phyloP scores from a whole-genome alignment of 2,113 vertebrate species.

The Athene cunicularia region DNA sequence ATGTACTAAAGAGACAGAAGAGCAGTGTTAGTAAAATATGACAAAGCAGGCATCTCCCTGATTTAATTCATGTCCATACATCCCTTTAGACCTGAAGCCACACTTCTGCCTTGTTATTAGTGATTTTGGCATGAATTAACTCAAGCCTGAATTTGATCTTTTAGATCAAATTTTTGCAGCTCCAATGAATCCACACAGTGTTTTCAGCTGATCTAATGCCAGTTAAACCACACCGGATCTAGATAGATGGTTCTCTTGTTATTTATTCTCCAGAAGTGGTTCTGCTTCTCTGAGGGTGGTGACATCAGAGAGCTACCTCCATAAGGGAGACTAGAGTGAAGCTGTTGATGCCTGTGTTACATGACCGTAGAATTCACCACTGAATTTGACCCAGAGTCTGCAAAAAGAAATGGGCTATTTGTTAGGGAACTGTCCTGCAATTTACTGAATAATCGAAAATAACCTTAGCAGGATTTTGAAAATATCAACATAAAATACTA shows the following conservation, averaged over 20 bases:
- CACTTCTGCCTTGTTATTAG: background rate
- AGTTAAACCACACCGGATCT: background rate
- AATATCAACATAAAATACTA: background rate
- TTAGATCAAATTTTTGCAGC: background rate
- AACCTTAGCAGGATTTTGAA: background rate
- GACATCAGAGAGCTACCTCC: background rate
- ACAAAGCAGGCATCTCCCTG: background rate
- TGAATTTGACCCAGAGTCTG: background rate
- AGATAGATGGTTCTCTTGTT: background rate
- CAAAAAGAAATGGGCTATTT: background rate
- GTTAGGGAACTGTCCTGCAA: background rate
- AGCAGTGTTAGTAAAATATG: background rate
- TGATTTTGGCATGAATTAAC: background rate
- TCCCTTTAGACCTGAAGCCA: background rate
- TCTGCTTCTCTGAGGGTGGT: background rate
- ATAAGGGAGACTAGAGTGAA: background rate
- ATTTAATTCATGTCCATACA: background rate
- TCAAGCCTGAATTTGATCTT: background rate
- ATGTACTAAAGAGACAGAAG: background rate
- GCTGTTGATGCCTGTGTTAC: background rate
- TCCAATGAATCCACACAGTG: background rate
- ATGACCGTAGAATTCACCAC: background rate
- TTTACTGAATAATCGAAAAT: background rate
- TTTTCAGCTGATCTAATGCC: background rate
- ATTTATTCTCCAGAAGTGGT: background rate